These are phyloP conservation scores for Dicycla oo DNA, from an alignment of 2,888 invertebrate genomes.

Conservation along the genomic window DNA sequence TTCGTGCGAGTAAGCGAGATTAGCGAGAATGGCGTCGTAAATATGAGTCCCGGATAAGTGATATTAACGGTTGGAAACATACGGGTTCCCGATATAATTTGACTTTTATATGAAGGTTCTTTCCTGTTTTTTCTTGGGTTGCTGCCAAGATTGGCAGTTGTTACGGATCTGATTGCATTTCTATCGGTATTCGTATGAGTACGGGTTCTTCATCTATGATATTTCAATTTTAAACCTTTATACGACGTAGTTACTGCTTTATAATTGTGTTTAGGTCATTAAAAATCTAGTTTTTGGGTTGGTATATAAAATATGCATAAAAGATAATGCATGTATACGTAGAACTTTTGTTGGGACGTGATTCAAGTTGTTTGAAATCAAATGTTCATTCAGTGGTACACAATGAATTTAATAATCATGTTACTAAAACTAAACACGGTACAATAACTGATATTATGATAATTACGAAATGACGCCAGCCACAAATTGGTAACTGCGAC, in stretches of 20 bases:
- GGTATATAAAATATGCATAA: too few species aligned
- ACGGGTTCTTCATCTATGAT: background rate
- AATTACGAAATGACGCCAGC: too few species aligned
- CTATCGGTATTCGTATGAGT: constrained; percentile 2
- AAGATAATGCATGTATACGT: too few species aligned
- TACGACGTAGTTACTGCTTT: background rate
- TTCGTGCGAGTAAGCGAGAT: constrained; percentile 29
- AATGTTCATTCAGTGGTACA: too few species aligned
- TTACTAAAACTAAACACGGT: too few species aligned
- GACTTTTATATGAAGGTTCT: constrained; percentile 44
- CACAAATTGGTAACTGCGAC: too few species aligned
- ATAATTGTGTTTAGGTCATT: background rate
- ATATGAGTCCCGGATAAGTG: constrained; percentile 45
- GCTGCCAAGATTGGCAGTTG: constrained; percentile 31
- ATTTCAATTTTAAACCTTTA: background rate
- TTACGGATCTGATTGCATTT: background rate
- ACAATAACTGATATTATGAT: too few species aligned
- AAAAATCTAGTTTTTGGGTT: background rate
- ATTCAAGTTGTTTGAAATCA: too few species aligned
- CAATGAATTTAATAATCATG: too few species aligned
- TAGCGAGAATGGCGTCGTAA: constrained; percentile 45
- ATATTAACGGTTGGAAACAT: constrained; percentile 46
- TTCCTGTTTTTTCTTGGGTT: constrained; percentile 31
- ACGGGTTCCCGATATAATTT: constrained; percentile 25
- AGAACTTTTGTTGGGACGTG: too few species aligned